Conservation (phyloP, 2,888 invertebrate species). For the Idaea dimidiata region DNA sequence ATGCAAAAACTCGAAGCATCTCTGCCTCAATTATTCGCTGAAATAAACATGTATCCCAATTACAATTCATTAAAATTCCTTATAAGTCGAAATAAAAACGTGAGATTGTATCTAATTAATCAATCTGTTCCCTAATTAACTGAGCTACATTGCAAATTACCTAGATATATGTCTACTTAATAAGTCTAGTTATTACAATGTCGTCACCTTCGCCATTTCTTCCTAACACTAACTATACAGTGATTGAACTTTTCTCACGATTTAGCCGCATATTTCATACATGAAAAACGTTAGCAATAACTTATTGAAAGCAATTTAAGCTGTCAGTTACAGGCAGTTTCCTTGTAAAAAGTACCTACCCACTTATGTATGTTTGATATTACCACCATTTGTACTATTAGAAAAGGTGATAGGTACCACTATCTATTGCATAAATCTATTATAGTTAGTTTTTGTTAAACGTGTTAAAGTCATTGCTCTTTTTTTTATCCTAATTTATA, state of each 20-base stretch:
- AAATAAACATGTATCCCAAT: neutral
- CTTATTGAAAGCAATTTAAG: slow-evolving; percentile 14
- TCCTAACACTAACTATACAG: slow-evolving; percentile 29
- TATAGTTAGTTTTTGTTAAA: too few relatives aligned
- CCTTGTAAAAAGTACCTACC: neutral
- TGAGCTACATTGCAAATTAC: slow-evolving; percentile 33
- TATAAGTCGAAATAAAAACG: slow-evolving; percentile 47
- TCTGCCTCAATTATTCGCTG: neutral
- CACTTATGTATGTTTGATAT: neutral
- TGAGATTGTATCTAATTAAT: slow-evolving; percentile 45
- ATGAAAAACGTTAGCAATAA: slow-evolving; percentile 23
- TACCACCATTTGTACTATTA: neutral
- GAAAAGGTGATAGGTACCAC: too few relatives aligned
- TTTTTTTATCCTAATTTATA: too few relatives aligned
- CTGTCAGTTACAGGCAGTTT: slow-evolving; percentile 19
- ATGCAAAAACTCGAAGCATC: neutral
- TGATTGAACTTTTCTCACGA: slow-evolving; percentile 42
- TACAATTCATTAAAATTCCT: neutral
- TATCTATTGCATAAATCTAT: too few relatives aligned
- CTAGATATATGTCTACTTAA: slow-evolving; percentile 21
- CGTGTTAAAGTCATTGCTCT: too few relatives aligned
- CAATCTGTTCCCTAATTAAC: slow-evolving; percentile 31
- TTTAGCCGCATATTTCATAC: slow-evolving; percentile 16
- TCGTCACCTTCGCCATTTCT: slow-evolving; percentile 42
- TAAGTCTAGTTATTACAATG: slow-evolving; percentile 36